Evolutionary conservation across 1,140 invertebrate species (phyloP).

Genomic region (Saccostrea echinata): DNA sequence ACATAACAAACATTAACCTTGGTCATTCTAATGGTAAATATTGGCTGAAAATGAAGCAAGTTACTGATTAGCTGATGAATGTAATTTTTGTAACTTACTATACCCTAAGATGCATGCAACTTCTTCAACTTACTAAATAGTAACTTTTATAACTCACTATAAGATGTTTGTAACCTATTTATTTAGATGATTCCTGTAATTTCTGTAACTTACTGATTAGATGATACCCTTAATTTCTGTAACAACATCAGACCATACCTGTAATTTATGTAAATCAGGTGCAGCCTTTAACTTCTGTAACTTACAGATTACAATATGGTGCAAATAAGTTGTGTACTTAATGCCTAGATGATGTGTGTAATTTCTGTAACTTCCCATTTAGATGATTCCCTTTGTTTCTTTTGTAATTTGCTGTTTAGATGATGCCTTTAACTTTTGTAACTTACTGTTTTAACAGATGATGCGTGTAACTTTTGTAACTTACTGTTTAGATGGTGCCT

Average conservation of each 20-base stretch:
- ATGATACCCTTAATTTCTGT: not conserved
- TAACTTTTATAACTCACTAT: not conserved
- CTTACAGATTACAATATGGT: not conserved
- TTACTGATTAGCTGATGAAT: conserved; percentile 58
- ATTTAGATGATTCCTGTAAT: not conserved
- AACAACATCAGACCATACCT: not conserved
- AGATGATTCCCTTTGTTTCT: not conserved
- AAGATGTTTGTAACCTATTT: conserved; percentile 79
- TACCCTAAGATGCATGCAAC: conserved; percentile 74
- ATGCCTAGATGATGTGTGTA: conserved; percentile 75
- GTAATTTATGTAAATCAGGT: conserved; percentile 75
- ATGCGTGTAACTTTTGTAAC: not conserved
- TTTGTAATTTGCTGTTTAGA: too few species aligned
- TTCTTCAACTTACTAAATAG: conserved; percentile 68
- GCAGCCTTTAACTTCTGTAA: not conserved
- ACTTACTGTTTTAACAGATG: conserved; percentile 6
- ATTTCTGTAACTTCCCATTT: conserved; percentile 40
- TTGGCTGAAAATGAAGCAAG: too few species aligned
- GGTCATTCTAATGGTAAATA: too few species aligned
- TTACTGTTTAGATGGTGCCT: not conserved
- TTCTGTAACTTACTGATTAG: not conserved
- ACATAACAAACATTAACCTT: too few species aligned
- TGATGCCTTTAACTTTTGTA: not conserved
- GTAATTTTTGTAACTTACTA: not conserved
- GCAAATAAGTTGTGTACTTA: conserved; percentile 77